These are phyloP conservation scores for Neotoxoptera formosana DNA, from an alignment of 1,140 invertebrate species.

Conservation along the genomic window DNA sequence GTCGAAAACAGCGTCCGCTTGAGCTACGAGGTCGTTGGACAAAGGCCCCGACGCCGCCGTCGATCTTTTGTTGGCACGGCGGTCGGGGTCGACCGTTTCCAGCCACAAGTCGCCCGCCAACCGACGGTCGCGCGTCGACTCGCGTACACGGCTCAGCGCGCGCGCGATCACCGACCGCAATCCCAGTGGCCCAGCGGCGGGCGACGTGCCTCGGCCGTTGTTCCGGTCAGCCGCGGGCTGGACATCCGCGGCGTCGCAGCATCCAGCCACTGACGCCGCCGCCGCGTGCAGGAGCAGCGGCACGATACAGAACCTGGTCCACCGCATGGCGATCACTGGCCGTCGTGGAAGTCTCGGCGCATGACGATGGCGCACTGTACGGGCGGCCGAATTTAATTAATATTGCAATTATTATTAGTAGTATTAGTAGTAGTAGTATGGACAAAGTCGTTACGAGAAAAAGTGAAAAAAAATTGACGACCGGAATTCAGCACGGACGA, in stretches of 20 bases:
- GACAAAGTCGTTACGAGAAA: not conserved
- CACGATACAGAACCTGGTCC: not conserved
- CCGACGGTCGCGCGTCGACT: not conserved
- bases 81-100: not conserved
- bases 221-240: not conserved
- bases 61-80: too few species aligned
- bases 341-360: not conserved
- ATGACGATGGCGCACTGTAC: not conserved
- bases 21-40: not conserved
- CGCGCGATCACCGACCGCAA: not conserved
- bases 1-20: constrained; percentile 25
- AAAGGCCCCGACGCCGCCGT: not conserved
- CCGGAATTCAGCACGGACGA: not conserved
- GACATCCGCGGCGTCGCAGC: not conserved
- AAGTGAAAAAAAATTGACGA: not conserved
- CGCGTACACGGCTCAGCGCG: not conserved
- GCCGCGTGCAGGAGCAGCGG: not conserved
- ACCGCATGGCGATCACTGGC: not conserved
- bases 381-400: not conserved
- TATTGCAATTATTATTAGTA: not conserved
- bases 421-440: not conserved
- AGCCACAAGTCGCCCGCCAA: constrained; percentile 13
- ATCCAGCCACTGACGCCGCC: not conserved
- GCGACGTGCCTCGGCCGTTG: not conserved
- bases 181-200: not conserved